A percentile compares a stretch with the other conserved stretches of the same genome.
phyloP scores from a whole-genome alignment of 2,888 invertebrate genomes.

The Lasiommata megera region DNA sequence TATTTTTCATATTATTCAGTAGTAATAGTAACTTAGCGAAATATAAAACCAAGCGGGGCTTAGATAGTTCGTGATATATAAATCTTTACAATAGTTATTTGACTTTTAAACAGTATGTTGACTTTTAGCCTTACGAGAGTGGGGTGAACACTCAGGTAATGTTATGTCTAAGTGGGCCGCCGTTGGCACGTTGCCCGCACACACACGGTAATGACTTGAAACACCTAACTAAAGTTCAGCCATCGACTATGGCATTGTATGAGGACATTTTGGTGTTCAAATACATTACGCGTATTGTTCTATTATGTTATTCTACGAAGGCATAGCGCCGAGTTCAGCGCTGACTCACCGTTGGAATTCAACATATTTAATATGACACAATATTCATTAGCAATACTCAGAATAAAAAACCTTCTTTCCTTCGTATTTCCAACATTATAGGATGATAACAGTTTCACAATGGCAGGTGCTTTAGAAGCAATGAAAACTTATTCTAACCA shows the following conservation, averaged over 20 bases:
- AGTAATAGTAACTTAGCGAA: too few species aligned
- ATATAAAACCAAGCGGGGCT: too few species aligned
- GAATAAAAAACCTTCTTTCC: too few species aligned
- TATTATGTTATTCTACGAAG: neutral
- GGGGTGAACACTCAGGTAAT: slow-evolving; percentile 7
- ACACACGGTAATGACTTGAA: neutral
- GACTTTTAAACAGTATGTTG: neutral
- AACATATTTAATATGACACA: neutral
- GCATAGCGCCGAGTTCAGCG: neutral
- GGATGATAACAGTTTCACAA: too few species aligned
- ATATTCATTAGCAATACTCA: too few species aligned
- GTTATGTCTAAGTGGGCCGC: slow-evolving; percentile 1
- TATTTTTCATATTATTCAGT: too few species aligned
- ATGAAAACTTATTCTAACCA: too few species aligned
- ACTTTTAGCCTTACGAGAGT: slow-evolving; percentile 1
- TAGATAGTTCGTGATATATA: too few species aligned
- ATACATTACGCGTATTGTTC: neutral
- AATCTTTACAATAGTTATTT: too few species aligned
- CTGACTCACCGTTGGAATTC: neutral
- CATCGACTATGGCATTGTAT: slow-evolving; percentile 2
- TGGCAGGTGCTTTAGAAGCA: too few species aligned
- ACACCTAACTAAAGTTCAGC: neutral
- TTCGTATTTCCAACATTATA: too few species aligned
- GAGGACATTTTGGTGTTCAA: neutral
- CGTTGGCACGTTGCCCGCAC: slow-evolving; percentile 1